Evolutionary conservation across 1,140 invertebrate species (phyloP).

Genomic region (Drosophila kohkoa): DNA sequence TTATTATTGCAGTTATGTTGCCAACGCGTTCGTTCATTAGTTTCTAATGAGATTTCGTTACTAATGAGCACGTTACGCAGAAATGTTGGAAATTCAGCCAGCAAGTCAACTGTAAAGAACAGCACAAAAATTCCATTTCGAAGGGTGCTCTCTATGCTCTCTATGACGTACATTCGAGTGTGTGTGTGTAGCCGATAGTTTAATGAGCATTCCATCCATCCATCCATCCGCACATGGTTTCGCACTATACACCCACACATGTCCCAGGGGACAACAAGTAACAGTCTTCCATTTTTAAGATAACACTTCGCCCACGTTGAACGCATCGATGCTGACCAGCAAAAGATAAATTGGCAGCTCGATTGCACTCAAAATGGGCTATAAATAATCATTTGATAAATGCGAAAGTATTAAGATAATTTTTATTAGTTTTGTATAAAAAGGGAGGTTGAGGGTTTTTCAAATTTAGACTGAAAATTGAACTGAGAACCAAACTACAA

Average conservation of each 20-base stretch:
- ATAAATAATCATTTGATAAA: slow-evolving; percentile 2
- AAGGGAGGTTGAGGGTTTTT: no score
- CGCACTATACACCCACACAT: background rate
- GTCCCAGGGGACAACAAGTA: background rate
- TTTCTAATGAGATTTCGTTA: slow-evolving; percentile 79
- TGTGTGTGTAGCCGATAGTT: background rate
- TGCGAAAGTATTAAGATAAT: background rate
- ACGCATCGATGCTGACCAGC: background rate
- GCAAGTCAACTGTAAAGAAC: slow-evolving; percentile 51
- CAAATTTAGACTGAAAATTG: no score
- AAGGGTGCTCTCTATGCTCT: slow-evolving; percentile 12
- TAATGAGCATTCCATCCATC: slow-evolving; percentile 3
- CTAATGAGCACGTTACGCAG: slow-evolving; percentile 69
- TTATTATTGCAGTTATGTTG: slow-evolving; percentile 51
- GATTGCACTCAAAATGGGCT: background rate
- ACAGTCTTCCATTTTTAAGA: background rate
- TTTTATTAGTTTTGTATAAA: no score
- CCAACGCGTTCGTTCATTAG: slow-evolving; percentile 67
- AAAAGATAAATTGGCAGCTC: background rate
- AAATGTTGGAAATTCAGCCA: slow-evolving; percentile 49
- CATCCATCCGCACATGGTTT: background rate
- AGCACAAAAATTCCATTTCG: slow-evolving; percentile 26
- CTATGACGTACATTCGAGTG: background rate
- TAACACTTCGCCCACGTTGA: background rate
- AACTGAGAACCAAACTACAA: no score